A percentile compares a stretch with the other conserved stretches of the same genome.
phyloP scores from a whole-genome alignment of 2,797 vertebrate genomes.

The Pygocentrus nattereri region DNA sequence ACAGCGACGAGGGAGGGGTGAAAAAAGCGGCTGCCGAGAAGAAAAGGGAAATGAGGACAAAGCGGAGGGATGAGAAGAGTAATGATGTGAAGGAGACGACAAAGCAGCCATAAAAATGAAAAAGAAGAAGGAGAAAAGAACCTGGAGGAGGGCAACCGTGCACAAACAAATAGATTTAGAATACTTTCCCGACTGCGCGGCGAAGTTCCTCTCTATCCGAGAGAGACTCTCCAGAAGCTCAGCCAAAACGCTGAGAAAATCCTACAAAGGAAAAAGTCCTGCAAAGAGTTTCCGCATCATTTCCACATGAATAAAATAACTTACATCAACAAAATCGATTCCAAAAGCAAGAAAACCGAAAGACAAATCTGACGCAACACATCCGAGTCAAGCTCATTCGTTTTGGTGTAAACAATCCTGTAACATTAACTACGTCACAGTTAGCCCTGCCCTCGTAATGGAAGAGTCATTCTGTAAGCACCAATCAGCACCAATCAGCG shows the following conservation, averaged over 20 bases:
- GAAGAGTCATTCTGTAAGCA: no score
- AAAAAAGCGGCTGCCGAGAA: background rate
- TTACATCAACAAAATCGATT: no score
- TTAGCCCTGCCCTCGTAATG: no score
- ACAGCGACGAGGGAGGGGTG: background rate
- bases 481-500: no score
- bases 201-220: background rate
- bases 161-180: background rate
- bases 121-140: background rate
- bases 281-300: no score
- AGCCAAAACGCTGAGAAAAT: background rate
- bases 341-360: no score
- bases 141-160: background rate
- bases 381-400: no score
- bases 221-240: background rate
- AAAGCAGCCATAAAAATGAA: background rate
- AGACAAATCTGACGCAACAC: no score
- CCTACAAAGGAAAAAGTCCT: no score
- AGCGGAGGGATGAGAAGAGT: constrained; percentile 27
- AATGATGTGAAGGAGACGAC: background rate
- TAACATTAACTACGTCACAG: no score
- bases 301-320: no score
- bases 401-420: no score
- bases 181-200: background rate
- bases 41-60: constrained; percentile 53